Evolutionary conservation across 2,888 invertebrate species (phyloP).

Genomic region (Nomada ruficornis): DNA sequence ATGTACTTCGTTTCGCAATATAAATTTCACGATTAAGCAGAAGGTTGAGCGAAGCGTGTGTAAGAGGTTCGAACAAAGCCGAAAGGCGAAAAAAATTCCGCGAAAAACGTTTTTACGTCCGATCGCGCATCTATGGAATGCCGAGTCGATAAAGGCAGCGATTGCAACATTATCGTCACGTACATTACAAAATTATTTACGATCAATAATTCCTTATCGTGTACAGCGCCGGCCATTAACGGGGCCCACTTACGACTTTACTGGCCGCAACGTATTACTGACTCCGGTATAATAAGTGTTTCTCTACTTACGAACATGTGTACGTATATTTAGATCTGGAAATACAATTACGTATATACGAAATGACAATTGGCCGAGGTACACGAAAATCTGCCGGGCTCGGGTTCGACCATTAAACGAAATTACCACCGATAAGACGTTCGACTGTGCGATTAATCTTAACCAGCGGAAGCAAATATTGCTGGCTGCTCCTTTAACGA

Average conservation of each 20-base stretch:
- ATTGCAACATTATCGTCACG: constrained; percentile 71
- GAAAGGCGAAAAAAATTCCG: constrained; percentile 23
- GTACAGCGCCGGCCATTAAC: constrained; percentile 67
- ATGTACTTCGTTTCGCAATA: too few relatives aligned
- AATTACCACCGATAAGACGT: constrained; percentile 26
- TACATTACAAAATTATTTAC: constrained; percentile 72
- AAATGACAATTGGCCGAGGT: constrained; percentile 32
- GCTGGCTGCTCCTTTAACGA: background rate
- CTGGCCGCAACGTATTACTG: constrained; percentile 57
- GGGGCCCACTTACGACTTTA: constrained; percentile 68
- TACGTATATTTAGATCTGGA: constrained; percentile 16
- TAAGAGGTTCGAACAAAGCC: background rate
- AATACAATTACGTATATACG: constrained; percentile 14
- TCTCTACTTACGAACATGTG: constrained; percentile 28
- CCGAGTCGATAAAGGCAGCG: constrained; percentile 61
- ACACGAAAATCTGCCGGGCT: constrained; percentile 14
- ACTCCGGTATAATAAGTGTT: constrained; percentile 47
- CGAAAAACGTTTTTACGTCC: constrained; percentile 47
- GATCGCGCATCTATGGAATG: constrained; percentile 66
- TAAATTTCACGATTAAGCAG: too few relatives aligned
- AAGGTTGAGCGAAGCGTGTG: background rate
- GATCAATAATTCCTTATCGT: constrained; percentile 73
- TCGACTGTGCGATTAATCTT: constrained; percentile 28
- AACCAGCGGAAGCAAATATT: constrained; percentile 9
- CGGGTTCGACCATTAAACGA: constrained; percentile 26